These are phyloP conservation scores for Sicus ferrugineus DNA, from an alignment of 2,888 invertebrate species.

Conservation along the genomic window DNA sequence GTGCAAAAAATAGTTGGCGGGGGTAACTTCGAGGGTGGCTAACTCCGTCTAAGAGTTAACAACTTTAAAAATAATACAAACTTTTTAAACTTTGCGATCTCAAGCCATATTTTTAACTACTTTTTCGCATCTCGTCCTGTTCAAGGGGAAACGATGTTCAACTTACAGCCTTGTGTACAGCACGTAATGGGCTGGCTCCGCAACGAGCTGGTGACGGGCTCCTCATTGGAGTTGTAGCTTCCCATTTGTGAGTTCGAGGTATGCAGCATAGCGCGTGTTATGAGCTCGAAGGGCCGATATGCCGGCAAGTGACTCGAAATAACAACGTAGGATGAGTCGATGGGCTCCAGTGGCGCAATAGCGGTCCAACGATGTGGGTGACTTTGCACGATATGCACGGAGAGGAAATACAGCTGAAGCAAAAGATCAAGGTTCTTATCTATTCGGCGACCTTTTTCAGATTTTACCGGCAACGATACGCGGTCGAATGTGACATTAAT, in stretches of 20 bases:
- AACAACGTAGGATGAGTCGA: slow-evolving; percentile 58
- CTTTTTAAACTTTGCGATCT: no score
- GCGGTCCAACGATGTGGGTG: slow-evolving; percentile 62
- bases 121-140: no score
- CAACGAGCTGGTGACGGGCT: slow-evolving; percentile 57
- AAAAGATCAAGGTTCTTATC: no score
- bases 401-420: slow-evolving; percentile 52
- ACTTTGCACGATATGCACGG: slow-evolving; percentile 59
- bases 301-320: slow-evolving; percentile 57
- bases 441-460: no score
- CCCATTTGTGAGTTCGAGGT: slow-evolving; percentile 53
- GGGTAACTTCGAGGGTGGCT: no score
- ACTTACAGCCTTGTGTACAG: slow-evolving; percentile 64
- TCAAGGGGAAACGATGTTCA: no score
- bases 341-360: slow-evolving; percentile 53
- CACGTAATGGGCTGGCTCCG: slow-evolving; percentile 60
- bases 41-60: no score
- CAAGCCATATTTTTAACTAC: no score
- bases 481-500: slow-evolving; percentile 62
- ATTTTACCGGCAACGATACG: slow-evolving; percentile 54
- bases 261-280: slow-evolving; percentile 57
- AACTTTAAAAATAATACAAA: no score
- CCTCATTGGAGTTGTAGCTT: slow-evolving; percentile 49
- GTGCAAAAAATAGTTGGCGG: no score
- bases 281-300: slow-evolving; percentile 59